These are phyloP conservation scores for Thymelicus sylvestris DNA, from an alignment of 2,888 invertebrate species.

Conservation along the genomic window DNA sequence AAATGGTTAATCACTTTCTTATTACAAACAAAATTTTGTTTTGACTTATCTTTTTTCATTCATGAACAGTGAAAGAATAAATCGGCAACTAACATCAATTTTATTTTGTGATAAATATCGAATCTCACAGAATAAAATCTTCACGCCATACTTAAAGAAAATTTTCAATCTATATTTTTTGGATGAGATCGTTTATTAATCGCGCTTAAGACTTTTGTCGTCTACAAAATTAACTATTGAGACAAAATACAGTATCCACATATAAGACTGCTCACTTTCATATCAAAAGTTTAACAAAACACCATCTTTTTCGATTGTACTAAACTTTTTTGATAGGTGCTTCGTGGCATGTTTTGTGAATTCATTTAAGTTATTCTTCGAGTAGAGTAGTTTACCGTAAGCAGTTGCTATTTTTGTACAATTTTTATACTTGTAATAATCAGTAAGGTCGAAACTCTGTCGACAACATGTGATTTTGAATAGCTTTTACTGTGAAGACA, in stretches of 20 bases:
- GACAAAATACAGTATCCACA: too few species aligned
- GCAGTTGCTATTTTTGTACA: conserved; percentile 32
- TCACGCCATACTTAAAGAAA: too few species aligned
- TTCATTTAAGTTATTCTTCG: neutral
- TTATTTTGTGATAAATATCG: neutral
- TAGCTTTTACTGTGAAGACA: neutral
- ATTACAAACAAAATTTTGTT: too few species aligned
- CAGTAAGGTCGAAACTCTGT: neutral
- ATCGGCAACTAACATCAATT: neutral
- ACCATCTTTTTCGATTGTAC: neutral
- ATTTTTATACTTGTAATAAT: conserved; percentile 19
- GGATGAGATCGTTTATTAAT: too few species aligned
- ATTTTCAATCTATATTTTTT: too few species aligned
- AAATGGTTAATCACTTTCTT: too few species aligned
- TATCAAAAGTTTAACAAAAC: conserved; percentile 4
- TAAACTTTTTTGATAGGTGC: conserved; percentile 27
- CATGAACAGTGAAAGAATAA: too few species aligned
- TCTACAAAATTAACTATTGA: too few species aligned
- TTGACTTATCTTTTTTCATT: too few species aligned
- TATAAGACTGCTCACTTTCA: too few species aligned
- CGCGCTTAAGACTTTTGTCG: too few species aligned
- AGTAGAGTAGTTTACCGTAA: conserved; percentile 25
- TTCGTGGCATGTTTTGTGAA: conserved; percentile 32
- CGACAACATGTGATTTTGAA: neutral
- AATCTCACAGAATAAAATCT: neutral